Evolutionary conservation across 2,113 vertebrate genomes (phyloP).

Genomic region (Pterocles gutturalis): DNA sequence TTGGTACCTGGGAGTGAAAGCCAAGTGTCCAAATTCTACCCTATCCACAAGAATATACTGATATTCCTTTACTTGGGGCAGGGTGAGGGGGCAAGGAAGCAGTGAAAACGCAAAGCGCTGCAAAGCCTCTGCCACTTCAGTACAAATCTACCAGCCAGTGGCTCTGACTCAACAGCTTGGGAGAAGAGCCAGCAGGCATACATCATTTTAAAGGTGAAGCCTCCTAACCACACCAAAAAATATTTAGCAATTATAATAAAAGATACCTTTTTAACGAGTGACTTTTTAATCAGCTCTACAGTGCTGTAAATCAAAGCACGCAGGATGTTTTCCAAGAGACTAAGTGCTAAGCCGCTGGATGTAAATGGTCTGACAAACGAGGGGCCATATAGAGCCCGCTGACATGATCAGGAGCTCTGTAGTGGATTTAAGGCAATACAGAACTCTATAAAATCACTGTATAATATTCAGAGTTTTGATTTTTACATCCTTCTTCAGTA

Average conservation of each 20-base stretch:
- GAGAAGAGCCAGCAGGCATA: constrained; percentile 32
- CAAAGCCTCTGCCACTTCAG: not conserved
- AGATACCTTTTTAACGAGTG: constrained; percentile 61
- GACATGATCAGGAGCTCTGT: not conserved
- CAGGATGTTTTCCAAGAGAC: constrained; percentile 17
- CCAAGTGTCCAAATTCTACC: not conserved
- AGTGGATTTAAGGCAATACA: not conserved
- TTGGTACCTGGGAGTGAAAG: not conserved
- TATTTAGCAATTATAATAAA: constrained; percentile 67
- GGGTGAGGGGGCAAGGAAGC: not conserved
- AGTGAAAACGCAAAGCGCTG: not conserved
- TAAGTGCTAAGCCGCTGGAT: not conserved
- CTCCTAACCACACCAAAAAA: constrained; percentile 51
- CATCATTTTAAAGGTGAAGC: constrained; percentile 32
- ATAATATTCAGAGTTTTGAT: not conserved
- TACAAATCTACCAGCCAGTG: not conserved
- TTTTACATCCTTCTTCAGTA: not conserved
- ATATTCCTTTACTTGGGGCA: too few species aligned
- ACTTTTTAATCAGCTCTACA: constrained; percentile 59
- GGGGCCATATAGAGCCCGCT: not conserved
- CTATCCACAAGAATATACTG: not conserved
- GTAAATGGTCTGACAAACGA: not conserved
- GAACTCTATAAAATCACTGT: not conserved
- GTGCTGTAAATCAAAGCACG: constrained; percentile 4
- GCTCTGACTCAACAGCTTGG: not conserved